A percentile compares a stretch with the other conserved stretches of the same genome.
phyloP scores from a whole-genome alignment of 1,140 invertebrate genomes.

The Ooceraea biroi region DNA sequence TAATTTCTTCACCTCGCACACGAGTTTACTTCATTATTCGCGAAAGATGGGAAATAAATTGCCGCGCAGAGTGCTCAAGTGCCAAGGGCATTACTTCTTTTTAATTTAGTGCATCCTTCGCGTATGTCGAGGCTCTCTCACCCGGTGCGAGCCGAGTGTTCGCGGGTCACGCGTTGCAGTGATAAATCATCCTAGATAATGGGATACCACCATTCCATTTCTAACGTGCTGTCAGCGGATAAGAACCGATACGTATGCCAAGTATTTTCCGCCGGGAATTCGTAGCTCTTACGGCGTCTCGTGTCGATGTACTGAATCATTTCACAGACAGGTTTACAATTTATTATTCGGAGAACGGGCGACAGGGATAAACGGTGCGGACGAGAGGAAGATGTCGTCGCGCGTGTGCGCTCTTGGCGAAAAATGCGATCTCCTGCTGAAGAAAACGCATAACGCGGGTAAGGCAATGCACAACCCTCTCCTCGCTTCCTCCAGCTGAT shows the following conservation, averaged over 20 bases:
- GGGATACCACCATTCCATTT: slow-evolving; percentile 60
- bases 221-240: slow-evolving; percentile 58
- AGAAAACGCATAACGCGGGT: slow-evolving; percentile 3
- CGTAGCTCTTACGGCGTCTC: slow-evolving; percentile 37
- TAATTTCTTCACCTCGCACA: slow-evolving; percentile 50
- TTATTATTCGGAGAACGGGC: slow-evolving; percentile 50
- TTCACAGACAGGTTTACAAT: slow-evolving; percentile 60
- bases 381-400: neutral
- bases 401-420: neutral
- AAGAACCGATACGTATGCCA: slow-evolving; percentile 38
- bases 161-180: slow-evolving; percentile 57
- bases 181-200: slow-evolving; percentile 67
- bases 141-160: slow-evolving; percentile 32
- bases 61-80: slow-evolving; percentile 45
- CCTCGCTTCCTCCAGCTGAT: neutral
- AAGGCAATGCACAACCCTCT: neutral
- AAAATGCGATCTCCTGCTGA: slow-evolving; percentile 26
- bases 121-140: slow-evolving; percentile 54
- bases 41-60: slow-evolving; percentile 64
- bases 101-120: slow-evolving; percentile 56
- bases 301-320: slow-evolving; percentile 65
- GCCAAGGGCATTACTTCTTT: slow-evolving; percentile 61
- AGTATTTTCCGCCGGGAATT: slow-evolving; percentile 60
- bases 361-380: slow-evolving; percentile 26
- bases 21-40: slow-evolving; percentile 57